Percentiles rank a stretch among this genome's conserved stretches.
These are phyloP conservation scores for Tenualosa ilisha DNA, from an alignment of 2,797 vertebrate genomes.

Conservation along the genomic window DNA sequence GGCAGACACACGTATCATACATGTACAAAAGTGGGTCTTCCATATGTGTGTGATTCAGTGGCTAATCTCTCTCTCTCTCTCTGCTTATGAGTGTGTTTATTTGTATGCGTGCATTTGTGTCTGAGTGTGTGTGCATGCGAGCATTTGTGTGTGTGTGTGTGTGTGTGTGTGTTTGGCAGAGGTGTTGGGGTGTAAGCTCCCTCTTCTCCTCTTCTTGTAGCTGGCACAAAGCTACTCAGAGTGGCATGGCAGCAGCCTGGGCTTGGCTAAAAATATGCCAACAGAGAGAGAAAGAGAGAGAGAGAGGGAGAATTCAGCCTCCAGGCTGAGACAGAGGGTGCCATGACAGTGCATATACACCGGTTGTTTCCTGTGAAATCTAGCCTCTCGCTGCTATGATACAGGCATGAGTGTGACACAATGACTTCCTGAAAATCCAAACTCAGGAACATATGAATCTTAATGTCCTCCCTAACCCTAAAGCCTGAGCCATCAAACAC, in stretches of 20 bases:
- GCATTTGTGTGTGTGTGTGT: background rate
- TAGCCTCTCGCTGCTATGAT: background rate
- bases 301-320: background rate
- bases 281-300: background rate
- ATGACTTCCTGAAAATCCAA: background rate
- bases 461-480: too few species aligned
- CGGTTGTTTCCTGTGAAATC: background rate
- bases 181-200: conserved; percentile 46
- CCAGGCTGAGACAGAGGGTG: background rate
- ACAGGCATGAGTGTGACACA: background rate
- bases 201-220: conserved; percentile 3
- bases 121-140: background rate
- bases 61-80: background rate
- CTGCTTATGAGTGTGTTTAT: background rate
- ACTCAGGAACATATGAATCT: too few species aligned
- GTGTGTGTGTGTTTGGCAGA: background rate
- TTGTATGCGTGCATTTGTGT: background rate
- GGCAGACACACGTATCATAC: background rate
- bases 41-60: background rate
- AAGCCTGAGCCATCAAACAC: too few species aligned
- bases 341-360: background rate
- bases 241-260: background rate
- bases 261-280: conserved; percentile 5
- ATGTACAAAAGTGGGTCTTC: background rate
- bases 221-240: conserved; percentile 2